Evolutionary conservation across 2,888 invertebrate genomes (phyloP).

Genomic region (Eristalis arbustorum): DNA sequence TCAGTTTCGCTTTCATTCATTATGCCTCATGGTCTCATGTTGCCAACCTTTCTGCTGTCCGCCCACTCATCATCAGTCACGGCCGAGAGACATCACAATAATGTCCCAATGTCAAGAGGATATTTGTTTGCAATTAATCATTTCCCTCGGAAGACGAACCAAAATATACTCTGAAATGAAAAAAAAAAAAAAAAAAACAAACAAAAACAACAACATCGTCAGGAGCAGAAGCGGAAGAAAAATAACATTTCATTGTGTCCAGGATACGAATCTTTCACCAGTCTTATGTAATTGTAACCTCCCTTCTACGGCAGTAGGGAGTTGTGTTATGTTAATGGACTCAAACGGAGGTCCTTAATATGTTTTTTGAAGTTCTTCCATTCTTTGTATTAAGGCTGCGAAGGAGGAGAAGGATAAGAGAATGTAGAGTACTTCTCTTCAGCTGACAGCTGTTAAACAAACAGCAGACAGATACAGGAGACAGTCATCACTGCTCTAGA

Average conservation of each 20-base stretch:
- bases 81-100: conserved; percentile 22
- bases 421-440: background rate
- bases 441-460: conserved; percentile 16
- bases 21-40: background rate
- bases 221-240: background rate
- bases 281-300: conserved; percentile 13
- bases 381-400: conserved; percentile 2
- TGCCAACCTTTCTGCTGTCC: conserved; percentile 3
- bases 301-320: background rate
- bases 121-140: conserved; percentile 51
- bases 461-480: background rate
- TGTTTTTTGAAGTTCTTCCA: conserved; percentile 4
- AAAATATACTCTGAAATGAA: conserved; percentile 1
- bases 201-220: background rate
- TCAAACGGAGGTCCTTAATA: conserved; percentile 10
- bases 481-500: background rate
- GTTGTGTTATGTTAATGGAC: conserved; percentile 15
- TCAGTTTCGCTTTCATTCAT: conserved; percentile 6
- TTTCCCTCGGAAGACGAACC: background rate
- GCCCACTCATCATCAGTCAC: conserved; percentile 14
- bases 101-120: conserved; percentile 44
- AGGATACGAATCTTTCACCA: conserved; percentile 5
- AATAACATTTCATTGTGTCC: conserved; percentile 23
- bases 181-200: too few relatives aligned
- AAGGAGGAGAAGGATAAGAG: background rate